Conservation (phyloP, 2,113 vertebrate genomes). For the Pelobates fuscus region DNA sequence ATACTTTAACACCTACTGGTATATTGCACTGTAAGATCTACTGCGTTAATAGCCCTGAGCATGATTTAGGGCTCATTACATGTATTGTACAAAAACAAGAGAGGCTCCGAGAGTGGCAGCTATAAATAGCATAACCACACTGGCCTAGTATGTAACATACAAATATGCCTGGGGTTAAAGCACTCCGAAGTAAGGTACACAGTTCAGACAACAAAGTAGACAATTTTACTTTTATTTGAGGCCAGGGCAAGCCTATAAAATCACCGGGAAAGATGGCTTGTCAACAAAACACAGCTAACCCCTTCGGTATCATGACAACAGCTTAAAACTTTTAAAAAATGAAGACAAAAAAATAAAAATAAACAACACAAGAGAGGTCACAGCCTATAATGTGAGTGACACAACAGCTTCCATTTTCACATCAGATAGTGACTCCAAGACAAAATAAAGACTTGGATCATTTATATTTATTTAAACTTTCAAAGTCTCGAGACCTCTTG, state of each 20-base stretch:
- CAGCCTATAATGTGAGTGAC: too few relatives aligned
- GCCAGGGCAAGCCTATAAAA: neutral
- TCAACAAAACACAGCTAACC: too few relatives aligned
- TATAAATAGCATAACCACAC: neutral
- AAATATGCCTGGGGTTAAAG: neutral
- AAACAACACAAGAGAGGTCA: too few relatives aligned
- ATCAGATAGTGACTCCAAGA: too few relatives aligned
- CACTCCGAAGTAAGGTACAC: neutral
- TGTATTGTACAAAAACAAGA: constrained; percentile 6
- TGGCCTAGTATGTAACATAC: neutral
- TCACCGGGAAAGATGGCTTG: neutral
- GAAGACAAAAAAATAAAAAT: too few relatives aligned
- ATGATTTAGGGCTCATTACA: constrained; percentile 9
- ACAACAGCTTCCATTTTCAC: too few relatives aligned
- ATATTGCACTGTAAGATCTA: neutral
- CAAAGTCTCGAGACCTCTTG: too few relatives aligned
- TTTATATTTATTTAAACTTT: too few relatives aligned
- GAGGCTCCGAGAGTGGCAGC: neutral
- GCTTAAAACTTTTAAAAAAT: too few relatives aligned
- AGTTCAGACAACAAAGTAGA: neutral
- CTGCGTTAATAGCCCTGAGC: constrained; percentile 1
- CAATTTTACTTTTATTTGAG: neutral
- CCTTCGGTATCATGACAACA: too few relatives aligned
- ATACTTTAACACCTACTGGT: neutral
- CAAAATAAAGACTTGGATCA: too few relatives aligned